Evolutionary conservation across 37 sponge, comb jelly and placozoan species (phyloP), one percentile per base, ranked within the genome.

Genomic region (Cladorhizidae sp.): DNA sequence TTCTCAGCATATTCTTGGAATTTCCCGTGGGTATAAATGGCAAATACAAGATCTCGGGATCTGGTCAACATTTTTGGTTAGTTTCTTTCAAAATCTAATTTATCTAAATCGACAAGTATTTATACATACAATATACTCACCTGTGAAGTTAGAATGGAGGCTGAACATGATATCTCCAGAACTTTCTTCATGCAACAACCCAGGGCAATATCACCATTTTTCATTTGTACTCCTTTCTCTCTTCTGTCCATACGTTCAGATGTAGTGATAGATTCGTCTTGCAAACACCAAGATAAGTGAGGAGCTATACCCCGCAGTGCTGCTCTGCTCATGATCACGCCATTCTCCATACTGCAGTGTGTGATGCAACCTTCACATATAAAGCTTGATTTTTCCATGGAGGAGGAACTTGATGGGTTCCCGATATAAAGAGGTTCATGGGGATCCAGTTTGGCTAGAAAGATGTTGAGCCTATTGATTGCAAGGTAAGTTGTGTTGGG

Each of bases 101-200:
- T n/a, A n/a, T n/a, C n/a, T n/a, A n/a, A n/a, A n/a, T n/a, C n/a
- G n/a, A n/a, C n/a, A n/a, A n/a, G n/a, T 40, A 59, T 43, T 26
- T 64, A 23, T n/a, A 37, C 9, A 17, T 74, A 31, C 29, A 83
- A 51, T 0, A 33, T 36, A 31, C 67, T 32, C 21, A 84, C 33
- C 18, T 69, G 77, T 38, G 76, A 64, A 23, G 50, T 35, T 2
- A 64, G 40, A 11, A 84, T 57, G 6, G 57, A 59, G 9, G 5
- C 49, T 12, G 49, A 45, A 58, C 91, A 91, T 69, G 86, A 82
- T 7, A 78, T 55, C 0, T 77, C 83, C 7, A 82, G 70, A 22
- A 65, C 73, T 17, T 86, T 42, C 31, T 78, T 86, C 31, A 91
- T 57, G 43, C 91, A 91, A 7, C 83, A 49, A 3, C 91, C 91